Conservation (phyloP, 2,797 vertebrate genomes). For the Lophius americanus region DNA sequence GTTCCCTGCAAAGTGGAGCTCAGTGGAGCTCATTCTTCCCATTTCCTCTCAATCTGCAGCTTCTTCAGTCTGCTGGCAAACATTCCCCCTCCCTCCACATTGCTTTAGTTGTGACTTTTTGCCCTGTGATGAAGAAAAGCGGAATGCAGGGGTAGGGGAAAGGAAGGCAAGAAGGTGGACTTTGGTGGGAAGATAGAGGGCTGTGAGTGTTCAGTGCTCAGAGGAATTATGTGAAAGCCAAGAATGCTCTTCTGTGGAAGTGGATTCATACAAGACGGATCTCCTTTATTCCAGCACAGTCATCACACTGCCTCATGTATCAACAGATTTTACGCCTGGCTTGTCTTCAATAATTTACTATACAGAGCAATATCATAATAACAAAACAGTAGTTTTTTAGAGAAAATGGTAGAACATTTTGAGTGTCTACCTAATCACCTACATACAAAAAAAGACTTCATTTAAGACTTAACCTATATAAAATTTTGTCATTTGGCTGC, state of each 20-base stretch:
- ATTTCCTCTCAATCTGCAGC: slow-evolving; percentile 50
- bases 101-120: slow-evolving; percentile 52
- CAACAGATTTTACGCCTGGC: slow-evolving; percentile 14
- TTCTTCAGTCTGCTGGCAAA: slow-evolving; percentile 46
- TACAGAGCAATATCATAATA: background rate
- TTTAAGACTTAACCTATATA: no score
- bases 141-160: slow-evolving; percentile 50
- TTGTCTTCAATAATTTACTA: slow-evolving; percentile 13
- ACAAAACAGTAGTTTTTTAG: no score
- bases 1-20: slow-evolving; percentile 26
- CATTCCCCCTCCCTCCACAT: slow-evolving; percentile 36
- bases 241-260: slow-evolving; percentile 71
- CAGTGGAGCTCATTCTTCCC: slow-evolving; percentile 36
- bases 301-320: slow-evolving; percentile 54
- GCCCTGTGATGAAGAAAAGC: slow-evolving; percentile 64
- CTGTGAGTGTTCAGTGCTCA: slow-evolving; percentile 61
- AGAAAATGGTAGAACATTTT: no score
- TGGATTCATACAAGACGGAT: slow-evolving; percentile 65
- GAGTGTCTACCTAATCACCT: no score
- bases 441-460: no score
- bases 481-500: no score
- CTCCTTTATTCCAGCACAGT: slow-evolving; percentile 67
- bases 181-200: slow-evolving; percentile 57
- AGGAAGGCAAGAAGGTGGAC: slow-evolving; percentile 48
- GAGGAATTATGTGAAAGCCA: slow-evolving; percentile 68